A percentile compares a stretch with the other conserved stretches of the same genome.
phyloP scores from a whole-genome alignment of 2,797 vertebrate genomes.

The Orestias chungarensis region DNA sequence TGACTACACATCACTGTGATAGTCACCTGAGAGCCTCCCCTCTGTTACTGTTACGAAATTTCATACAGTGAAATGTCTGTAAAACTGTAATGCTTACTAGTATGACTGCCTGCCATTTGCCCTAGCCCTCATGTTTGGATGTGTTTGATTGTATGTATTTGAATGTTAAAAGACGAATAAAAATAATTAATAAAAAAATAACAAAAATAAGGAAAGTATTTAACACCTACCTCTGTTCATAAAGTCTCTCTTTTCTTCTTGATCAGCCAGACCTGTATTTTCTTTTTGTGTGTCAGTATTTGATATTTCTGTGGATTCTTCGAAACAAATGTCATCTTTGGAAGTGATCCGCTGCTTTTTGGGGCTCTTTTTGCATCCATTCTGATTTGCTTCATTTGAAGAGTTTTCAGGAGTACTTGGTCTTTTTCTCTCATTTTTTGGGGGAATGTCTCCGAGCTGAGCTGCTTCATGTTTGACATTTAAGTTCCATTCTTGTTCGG shows the following conservation, averaged over 20 bases:
- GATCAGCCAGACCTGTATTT: not conserved
- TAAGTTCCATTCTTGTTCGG: not conserved
- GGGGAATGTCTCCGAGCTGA: not conserved
- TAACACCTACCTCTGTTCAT: conserved; percentile 16
- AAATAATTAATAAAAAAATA: too few species aligned
- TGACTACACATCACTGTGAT: too few species aligned
- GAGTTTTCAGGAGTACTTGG: not conserved
- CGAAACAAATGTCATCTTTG: accelerated
- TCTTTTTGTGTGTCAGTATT: not conserved
- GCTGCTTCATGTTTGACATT: not conserved
- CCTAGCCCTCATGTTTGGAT: too few species aligned
- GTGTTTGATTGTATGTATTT: too few species aligned
- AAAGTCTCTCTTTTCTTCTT: not conserved
- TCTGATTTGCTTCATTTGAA: too few species aligned
- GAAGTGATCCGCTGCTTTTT: conserved; percentile 19
- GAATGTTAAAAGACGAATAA: too few species aligned
- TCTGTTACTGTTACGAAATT: too few species aligned
- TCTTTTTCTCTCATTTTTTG: conserved; percentile 11
- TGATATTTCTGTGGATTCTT: conserved; percentile 1
- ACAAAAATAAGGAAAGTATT: too few species aligned
- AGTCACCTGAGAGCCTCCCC: too few species aligned
- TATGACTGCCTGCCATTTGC: too few species aligned
- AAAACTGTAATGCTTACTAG: too few species aligned
- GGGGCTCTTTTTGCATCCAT: not conserved
- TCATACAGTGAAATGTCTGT: too few species aligned